Evolutionary conservation across 2,888 invertebrate species (phyloP).

Genomic region (Panopea generosa): DNA sequence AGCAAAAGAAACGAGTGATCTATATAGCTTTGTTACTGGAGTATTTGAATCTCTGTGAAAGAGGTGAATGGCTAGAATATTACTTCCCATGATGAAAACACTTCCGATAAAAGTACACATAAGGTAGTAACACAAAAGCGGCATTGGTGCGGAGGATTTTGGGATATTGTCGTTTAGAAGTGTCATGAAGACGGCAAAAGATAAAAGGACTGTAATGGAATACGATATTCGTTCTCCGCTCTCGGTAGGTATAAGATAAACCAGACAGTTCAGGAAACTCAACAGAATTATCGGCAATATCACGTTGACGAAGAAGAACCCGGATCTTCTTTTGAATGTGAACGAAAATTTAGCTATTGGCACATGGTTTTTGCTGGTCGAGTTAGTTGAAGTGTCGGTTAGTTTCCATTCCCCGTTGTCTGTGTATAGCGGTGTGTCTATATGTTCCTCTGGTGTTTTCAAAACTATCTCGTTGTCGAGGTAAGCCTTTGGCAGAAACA

Average conservation of each 20-base stretch:
- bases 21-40: too few relatives aligned
- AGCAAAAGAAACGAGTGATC: too few relatives aligned
- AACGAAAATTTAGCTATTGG: constrained; percentile 2
- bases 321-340: constrained; percentile 13
- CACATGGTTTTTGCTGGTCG: neutral
- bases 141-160: constrained; percentile 23
- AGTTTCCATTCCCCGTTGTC: constrained; percentile 18
- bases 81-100: too few relatives aligned
- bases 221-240: constrained; percentile 22
- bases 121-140: constrained; percentile 13
- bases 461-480: constrained; percentile 9
- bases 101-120: too few relatives aligned
- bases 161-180: constrained; percentile 19
- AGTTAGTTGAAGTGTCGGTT: neutral
- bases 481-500: constrained; percentile 3
- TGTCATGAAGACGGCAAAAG: constrained; percentile 25
- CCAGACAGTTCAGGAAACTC: constrained; percentile 6
- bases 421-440: too few relatives aligned
- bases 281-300: constrained; percentile 21
- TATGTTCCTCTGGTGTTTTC: too few relatives aligned
- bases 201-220: constrained; percentile 20
- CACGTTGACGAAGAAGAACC: constrained; percentile 17
- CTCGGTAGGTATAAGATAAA: constrained; percentile 12
- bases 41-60: too few relatives aligned
- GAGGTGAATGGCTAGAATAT: too few relatives aligned